Base-by-base conservation (phyloP, 1,140 invertebrate genomes). In the Pseudomyrmex pallidus region DNA sequence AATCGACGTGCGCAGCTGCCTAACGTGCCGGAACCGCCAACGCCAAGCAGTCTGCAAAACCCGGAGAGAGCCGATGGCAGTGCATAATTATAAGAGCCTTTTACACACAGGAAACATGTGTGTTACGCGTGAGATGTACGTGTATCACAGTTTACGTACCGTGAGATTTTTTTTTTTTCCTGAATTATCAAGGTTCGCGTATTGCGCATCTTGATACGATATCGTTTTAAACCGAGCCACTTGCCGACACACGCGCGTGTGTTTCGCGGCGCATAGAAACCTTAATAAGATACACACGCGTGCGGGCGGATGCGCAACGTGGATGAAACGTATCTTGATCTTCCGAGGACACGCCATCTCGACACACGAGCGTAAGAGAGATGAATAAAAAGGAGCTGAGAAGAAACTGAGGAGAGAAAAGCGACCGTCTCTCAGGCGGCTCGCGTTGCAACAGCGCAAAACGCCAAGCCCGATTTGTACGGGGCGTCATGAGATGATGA, bases 41-140 rank as follows among this genome's bases (percentile, higher is more conserved):
- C 91, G 91, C 91, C 91, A 91, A 90, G 90, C 91, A 91, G 91
- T 91, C 91, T 57, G 63, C 57, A 17, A 77, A 44, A 61, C 7
- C 44, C 35, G 35, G 4, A 50, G 4, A 50, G 35, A 25, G 64
- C 64, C 54, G 76, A 70, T 80, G 64, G 54, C 66, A 25, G 66
- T 9, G 66, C 54, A 35, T 35, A 80, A 70, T 80, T 80, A 59
- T 70, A 59, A 80, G 17, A 80, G 66, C 9, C 74, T 68, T 68
- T 68, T 78, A 68, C 62, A 20, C 52, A 78, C 74, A 25, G 13
- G 64, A 17, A 46, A 25, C 20, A 25, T 22, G 76, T 22, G 76
- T 66, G 62, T 77, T 66, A 56, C 17, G 13, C 63, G 44, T 2
- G 15, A 44, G 15, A 64, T 10, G n/a, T 56, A 48, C 20, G 56